Evolutionary conservation across 2,797 vertebrate genomes (phyloP), one percentile per base, ranked within the genome.

Genomic region (Cynopterus sphinx): DNA sequence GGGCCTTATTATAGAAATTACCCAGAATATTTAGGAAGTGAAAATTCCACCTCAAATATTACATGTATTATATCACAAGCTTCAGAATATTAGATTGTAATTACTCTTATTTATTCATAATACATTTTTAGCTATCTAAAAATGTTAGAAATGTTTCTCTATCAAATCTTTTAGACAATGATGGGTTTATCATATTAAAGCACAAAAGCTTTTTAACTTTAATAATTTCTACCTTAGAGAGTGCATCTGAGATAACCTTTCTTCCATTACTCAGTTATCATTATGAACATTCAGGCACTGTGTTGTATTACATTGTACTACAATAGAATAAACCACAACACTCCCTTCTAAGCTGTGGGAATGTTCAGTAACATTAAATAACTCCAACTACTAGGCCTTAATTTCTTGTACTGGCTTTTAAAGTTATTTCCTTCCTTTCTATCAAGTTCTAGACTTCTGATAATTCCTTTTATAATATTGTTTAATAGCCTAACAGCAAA

Each of bases 41-140:
- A 82, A 36, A 90, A 77, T 73, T 82, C 51, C 6, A 82, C 15
- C 70, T 82, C 10, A 63, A 8, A 82, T 68, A 68, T 21, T 53
- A 78, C 3, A 33, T 12, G 21, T 71, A 61, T 61, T 61, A 28
- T 39, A 39, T 67, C 41, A 74, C 36, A 46, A 51, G 7, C 43
- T 93, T 95, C 46, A 89, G 77, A 93, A 31, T 70, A 65, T 31
- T 63, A 68, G 43, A 2, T 21, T 92, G 3, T n/a, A 46, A 74
- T 91, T 63, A 73, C 12, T 71, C 10, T 75, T 49, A 68, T 6
- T 79, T 61, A 86, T 55, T 53, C n/a, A 46, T 2, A 70, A n/a
- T 49, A 90, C 28, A 84, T 75, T 55, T 67, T 81, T 63, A 73
- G 73, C 49, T 90, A 97, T 78, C n/a, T 61, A 73, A 51, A 78